Conservation (phyloP, 2,113 vertebrate genomes). For the Leucopternis melanops region DNA sequence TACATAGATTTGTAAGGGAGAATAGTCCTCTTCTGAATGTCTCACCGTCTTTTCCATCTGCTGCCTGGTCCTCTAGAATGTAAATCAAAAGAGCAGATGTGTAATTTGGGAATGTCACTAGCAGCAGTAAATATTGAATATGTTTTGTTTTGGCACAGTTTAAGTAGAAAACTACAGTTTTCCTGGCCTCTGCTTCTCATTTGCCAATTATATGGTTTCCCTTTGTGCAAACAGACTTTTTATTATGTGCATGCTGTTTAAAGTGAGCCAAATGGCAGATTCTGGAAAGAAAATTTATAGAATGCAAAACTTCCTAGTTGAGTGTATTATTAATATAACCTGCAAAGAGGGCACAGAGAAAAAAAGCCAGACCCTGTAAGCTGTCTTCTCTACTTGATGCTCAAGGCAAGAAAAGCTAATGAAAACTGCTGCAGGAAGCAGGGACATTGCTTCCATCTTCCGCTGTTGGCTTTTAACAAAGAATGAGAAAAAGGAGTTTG, state of each 20-base stretch:
- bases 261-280: neutral
- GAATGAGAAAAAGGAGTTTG: neutral
- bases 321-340: neutral
- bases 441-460: neutral
- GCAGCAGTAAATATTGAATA: constrained; percentile 24
- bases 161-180: constrained; percentile 12
- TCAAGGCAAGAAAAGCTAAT: neutral
- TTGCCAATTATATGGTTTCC: neutral
- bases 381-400: neutral
- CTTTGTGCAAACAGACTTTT: neutral
- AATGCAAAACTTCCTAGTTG: neutral
- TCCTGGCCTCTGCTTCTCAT: neutral
- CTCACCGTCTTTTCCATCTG: constrained; percentile 3
- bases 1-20: neutral
- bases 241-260: neutral
- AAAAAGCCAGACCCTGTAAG: neutral
- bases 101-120: neutral
- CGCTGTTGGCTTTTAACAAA: neutral
- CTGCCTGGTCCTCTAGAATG: neutral
- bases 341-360: neutral
- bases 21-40: constrained; percentile 23
- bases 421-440: neutral
- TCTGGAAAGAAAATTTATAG: neutral
- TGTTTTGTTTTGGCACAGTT: neutral
- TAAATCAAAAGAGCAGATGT: constrained; percentile 36